Evolutionary conservation across 2,113 vertebrate genomes (phyloP), one percentile per base, ranked within the genome.

Genomic region (Zingel zingel): DNA sequence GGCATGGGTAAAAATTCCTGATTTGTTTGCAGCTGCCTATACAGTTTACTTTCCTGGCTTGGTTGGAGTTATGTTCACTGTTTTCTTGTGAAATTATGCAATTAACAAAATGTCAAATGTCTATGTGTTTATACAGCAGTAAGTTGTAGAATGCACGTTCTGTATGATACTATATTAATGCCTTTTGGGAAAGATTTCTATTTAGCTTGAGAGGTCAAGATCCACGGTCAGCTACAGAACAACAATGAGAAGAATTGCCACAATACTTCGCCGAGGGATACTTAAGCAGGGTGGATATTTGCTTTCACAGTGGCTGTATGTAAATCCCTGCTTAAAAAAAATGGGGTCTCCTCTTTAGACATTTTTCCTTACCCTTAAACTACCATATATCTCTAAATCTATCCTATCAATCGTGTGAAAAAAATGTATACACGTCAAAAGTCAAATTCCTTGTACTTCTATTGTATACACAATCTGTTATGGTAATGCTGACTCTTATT

Each of bases 311-410:
- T 36, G 12, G 27, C 67, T 78, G 16, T 33, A 12, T 62, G 15
- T 71, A 25, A 47, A 56, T 59, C 19, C 25, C 27, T 56, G 47
- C 65, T 86, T 58, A 57, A 81, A 61, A 61, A 45, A 58, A 74
- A 53, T 23, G 5, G 9, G 3, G 8, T 67, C 47, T 68, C 23
- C 12, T 54, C 27, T 33, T 33, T 6, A 33, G 33, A 33, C 33
- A 33, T 33, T 33, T 33, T 33, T 33, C 7, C 6, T 56, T 50
- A 61, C n/a, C 18, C 21, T 47, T 47, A 0, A 12, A 54, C 3
- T 25, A 25, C 27, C 18, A 30, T 50, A 66, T 61, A 56, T 54
- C 33, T 33, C 33, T 33, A 33, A 33, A 33, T 33, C 5, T 33
- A 33, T 33, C 33, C 33, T 33, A 33, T 33, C 1, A 1, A 51